Percentiles rank a stretch among this genome's conserved stretches.
Conservation (phyloP, 1,140 invertebrate genomes). For the Prorops nasuta region DNA sequence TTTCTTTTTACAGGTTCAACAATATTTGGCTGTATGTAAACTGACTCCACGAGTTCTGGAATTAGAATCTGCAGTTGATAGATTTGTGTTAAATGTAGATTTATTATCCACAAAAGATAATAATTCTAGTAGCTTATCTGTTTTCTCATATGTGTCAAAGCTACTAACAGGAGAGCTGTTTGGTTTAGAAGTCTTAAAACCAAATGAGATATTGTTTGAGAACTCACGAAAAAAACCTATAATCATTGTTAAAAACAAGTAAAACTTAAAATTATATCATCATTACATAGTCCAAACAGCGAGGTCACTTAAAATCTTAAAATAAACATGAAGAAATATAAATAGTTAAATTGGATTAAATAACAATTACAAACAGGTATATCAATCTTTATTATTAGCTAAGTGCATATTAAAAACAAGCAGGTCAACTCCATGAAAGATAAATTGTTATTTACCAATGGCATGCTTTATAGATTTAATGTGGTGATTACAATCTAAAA, state of each 20-base stretch:
- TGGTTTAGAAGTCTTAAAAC: slow-evolving; percentile 24
- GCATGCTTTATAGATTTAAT: too few species aligned
- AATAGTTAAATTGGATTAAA: too few species aligned
- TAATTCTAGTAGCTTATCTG: slow-evolving; percentile 12
- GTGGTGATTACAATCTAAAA: too few species aligned
- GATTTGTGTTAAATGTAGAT: slow-evolving; percentile 20
- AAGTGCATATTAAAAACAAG: too few species aligned
- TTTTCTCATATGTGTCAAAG: slow-evolving; percentile 25
- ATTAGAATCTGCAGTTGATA: slow-evolving; percentile 24
- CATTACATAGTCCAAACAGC: too few species aligned
- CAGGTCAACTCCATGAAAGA: too few species aligned
- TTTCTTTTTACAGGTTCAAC: slow-evolving; percentile 30
- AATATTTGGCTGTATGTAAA: slow-evolving; percentile 31
- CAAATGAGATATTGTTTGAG: slow-evolving; percentile 20
- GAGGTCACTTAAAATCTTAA: too few species aligned
- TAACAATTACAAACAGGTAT: too few species aligned
- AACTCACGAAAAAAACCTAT: slow-evolving; percentile 35
- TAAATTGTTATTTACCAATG: too few species aligned
- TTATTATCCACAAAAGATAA: slow-evolving; percentile 17
- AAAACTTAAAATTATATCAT: too few species aligned
- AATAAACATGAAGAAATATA: too few species aligned
- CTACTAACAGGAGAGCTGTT: slow-evolving; percentile 38
- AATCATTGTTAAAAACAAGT: slow-evolving; percentile 34
- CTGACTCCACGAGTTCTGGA: slow-evolving; percentile 27
- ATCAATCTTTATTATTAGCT: too few species aligned